phyloP scores from a whole-genome alignment of 2,888 invertebrate species.

The Athalia rosae region DNA sequence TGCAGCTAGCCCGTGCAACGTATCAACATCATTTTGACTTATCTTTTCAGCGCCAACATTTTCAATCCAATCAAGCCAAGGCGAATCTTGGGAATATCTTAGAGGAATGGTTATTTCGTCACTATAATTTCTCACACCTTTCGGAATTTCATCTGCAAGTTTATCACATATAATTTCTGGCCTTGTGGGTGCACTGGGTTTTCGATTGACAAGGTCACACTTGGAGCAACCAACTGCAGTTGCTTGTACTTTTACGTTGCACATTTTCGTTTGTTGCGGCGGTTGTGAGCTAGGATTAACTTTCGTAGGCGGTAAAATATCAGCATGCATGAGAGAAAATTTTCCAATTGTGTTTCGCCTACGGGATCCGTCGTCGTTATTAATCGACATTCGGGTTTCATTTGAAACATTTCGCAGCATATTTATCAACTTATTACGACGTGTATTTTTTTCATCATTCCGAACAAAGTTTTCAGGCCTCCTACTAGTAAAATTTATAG shows the following conservation, averaged over 20 bases:
- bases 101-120: constrained; percentile 27
- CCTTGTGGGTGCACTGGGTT: neutral
- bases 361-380: too few relatives aligned
- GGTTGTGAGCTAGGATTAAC: neutral
- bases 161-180: neutral
- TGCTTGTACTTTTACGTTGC: neutral
- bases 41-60: neutral
- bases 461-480: neutral
- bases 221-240: neutral
- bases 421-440: constrained; percentile 2
- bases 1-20: neutral
- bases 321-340: neutral
- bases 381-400: neutral
- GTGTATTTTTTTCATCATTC: neutral
- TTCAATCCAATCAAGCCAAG: neutral
- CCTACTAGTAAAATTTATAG: too few relatives aligned
- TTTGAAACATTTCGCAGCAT: neutral
- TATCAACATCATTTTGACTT: constrained; percentile 4
- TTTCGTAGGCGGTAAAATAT: constrained; percentile 1
- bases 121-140: neutral
- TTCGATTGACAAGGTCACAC: neutral
- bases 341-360: too few relatives aligned
- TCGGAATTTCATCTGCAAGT: neutral
- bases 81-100: constrained; percentile 19
- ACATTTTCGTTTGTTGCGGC: neutral